Evolutionary conservation across 2,888 invertebrate genomes (phyloP), one percentile per base, ranked within the genome.

Genomic region (Diaperis boleti): DNA sequence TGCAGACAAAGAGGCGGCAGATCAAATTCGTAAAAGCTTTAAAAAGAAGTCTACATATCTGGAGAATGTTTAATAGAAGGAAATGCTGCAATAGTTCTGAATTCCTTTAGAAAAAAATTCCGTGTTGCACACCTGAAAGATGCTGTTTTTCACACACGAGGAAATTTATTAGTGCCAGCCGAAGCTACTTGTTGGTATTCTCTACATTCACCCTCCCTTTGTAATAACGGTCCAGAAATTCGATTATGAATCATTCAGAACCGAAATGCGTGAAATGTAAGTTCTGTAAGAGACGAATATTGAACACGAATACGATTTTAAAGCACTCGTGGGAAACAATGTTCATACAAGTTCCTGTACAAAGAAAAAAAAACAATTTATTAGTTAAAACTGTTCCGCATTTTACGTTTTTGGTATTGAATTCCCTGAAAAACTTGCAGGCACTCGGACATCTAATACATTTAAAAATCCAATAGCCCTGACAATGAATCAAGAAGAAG

Each of bases 21-120:
- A 47, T 13, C 29, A 39, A 39, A 39, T 15, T 39, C 8, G 15
- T 15, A 39, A 15, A 39, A 15, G 11, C 37, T 37, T 13, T n/a
- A n/a, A n/a, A n/a, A n/a, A n/a, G n/a, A n/a, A n/a, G n/a, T n/a
- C n/a, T n/a, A n/a, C n/a, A n/a, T n/a, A n/a, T n/a, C n/a, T n/a
- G n/a, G n/a, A n/a, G n/a, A n/a, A n/a, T n/a, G n/a, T n/a, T n/a
- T 20, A 20, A 20, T 20, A 20, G 26, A 26, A n/a, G 26, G 6
- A 26, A 26, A 8, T 26, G n/a, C 26, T 26, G 26, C 26, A 26
- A 26, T 2, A 26, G n/a, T 26, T 26, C 26, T n/a, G n/a, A 26
- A 26, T 26, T 26, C 26, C n/a, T 6, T 26, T 26, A 6, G 20
- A 26, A n/a, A n/a, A 26, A 26, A 26, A 2, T 26, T 8, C 3